Evolutionary conservation across 2,888 invertebrate genomes (phyloP).

Genomic region (Lomographa bimaculata): DNA sequence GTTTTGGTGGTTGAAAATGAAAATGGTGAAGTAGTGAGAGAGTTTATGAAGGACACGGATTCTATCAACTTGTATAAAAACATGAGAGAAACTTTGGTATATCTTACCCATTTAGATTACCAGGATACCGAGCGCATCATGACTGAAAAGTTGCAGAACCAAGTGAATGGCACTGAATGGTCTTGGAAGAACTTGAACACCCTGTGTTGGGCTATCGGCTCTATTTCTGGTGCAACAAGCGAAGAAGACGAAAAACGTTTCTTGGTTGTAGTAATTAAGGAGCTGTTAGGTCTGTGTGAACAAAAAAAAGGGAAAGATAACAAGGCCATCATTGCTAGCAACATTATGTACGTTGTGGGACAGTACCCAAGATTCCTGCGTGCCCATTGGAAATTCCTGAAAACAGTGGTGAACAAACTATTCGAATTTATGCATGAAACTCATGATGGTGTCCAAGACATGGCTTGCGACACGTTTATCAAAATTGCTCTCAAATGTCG

Average conservation of each 20-base stretch:
- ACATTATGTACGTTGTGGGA: constrained; percentile 99
- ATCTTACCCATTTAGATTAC: constrained; percentile 99
- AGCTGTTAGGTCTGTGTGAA: constrained; percentile 97
- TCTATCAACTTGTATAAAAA: constrained; percentile 99
- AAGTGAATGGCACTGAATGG: constrained; percentile 99
- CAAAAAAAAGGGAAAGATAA: constrained; percentile 99
- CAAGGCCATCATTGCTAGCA: constrained; percentile 99
- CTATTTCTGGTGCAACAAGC: constrained; percentile 99
- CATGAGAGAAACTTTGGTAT: constrained; percentile 99
- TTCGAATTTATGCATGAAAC: constrained; percentile 99
- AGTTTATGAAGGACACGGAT: constrained; percentile 99
- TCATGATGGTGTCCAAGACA: constrained; percentile 99
- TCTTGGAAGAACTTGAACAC: constrained; percentile 99
- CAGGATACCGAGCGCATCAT: constrained; percentile 99
- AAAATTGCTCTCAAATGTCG: constrained; percentile 99
- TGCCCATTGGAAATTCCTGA: constrained; percentile 99
- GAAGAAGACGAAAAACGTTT: constrained; percentile 99
- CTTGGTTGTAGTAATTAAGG: constrained; percentile 99
- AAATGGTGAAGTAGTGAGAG: constrained; percentile 99
- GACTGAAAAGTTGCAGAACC: constrained; percentile 99
- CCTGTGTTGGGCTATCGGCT: constrained; percentile 99
- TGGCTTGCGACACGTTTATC: constrained; percentile 99
- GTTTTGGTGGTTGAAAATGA: constrained; percentile 99
- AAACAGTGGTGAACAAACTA: constrained; percentile 99
- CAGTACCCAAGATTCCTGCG: constrained; percentile 99